Percentiles rank a stretch among this genome's conserved stretches.
Evolutionary conservation across 2,888 invertebrate genomes (phyloP).

Genomic region (Endotricha flammealis): DNA sequence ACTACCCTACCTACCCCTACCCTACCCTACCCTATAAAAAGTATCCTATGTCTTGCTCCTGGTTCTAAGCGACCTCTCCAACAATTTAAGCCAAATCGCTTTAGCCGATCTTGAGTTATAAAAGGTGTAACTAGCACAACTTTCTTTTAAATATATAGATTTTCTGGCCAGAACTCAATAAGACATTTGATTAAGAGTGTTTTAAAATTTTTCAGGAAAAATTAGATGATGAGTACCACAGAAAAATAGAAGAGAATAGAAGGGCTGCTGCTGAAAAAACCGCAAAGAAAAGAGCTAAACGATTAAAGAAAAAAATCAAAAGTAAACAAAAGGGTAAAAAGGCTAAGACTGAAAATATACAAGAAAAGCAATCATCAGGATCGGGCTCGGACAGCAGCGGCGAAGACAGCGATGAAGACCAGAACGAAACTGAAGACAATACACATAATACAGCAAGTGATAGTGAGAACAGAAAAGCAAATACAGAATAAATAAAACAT

Average conservation of each 20-base stretch:
- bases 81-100: too few relatives aligned
- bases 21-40: too few relatives aligned
- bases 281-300: conserved; percentile 94
- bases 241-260: conserved; percentile 87
- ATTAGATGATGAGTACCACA: conserved; percentile 88
- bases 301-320: conserved; percentile 85
- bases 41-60: too few relatives aligned
- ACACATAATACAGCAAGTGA: conserved; percentile 28
- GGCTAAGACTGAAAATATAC: conserved; percentile 39
- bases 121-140: too few relatives aligned
- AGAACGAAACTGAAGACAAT: conserved; percentile 22
- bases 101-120: too few relatives aligned
- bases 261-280: conserved; percentile 87
- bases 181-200: not conserved
- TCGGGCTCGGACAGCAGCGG: conserved; percentile 46
- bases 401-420: conserved; percentile 33
- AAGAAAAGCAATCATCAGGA: conserved; percentile 37
- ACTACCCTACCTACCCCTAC: too few relatives aligned
- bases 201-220: conserved; percentile 82
- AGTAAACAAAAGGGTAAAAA: conserved; percentile 61
- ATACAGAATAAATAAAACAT: too few relatives aligned
- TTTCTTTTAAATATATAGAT: too few relatives aligned
- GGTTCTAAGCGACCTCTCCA: too few relatives aligned
- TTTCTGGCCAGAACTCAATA: too few relatives aligned
- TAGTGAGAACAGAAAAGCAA: too few relatives aligned